A percentile compares a stretch with the other conserved stretches of the same genome.
These are phyloP conservation scores for Urocynchramus pylzowi DNA, from an alignment of 2,113 vertebrate species.

Conservation along the genomic window DNA sequence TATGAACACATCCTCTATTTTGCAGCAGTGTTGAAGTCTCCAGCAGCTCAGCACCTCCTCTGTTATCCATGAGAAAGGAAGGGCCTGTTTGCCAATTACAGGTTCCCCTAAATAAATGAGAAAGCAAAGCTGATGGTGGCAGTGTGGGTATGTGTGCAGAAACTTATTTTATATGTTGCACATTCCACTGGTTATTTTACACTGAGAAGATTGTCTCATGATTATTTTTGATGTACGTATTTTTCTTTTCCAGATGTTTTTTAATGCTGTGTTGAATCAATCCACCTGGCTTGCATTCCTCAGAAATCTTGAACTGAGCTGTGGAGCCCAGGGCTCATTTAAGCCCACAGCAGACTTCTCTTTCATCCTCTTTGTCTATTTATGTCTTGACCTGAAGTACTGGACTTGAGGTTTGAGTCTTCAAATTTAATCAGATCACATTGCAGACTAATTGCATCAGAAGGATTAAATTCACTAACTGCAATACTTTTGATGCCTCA, in stretches of 20 bases:
- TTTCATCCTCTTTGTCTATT: neutral
- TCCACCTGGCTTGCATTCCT: neutral
- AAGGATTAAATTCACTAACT: conserved; percentile 19
- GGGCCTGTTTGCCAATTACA: neutral
- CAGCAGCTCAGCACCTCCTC: conserved; percentile 5
- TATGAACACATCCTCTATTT: neutral
- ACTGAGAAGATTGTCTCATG: neutral
- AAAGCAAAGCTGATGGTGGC: neutral
- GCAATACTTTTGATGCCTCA: neutral
- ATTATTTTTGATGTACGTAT: neutral
- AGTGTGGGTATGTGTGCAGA: neutral
- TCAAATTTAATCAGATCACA: conserved; percentile 6
- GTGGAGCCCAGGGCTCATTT: neutral
- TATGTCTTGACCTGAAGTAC: neutral
- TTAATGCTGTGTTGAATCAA: conserved; percentile 25
- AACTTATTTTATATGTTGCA: neutral
- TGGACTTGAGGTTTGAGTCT: conserved; percentile 23
- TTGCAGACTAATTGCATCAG: conserved; percentile 10
- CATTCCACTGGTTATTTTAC: conserved; percentile 33
- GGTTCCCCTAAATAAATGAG: neutral
- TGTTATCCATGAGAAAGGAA: neutral
- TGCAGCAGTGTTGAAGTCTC: neutral
- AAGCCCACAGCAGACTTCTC: neutral
- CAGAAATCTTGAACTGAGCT: neutral
- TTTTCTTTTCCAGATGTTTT: conserved; percentile 31